Base-by-base conservation (phyloP, 2,797 vertebrate species). In the Bradypus variegatus region DNA sequence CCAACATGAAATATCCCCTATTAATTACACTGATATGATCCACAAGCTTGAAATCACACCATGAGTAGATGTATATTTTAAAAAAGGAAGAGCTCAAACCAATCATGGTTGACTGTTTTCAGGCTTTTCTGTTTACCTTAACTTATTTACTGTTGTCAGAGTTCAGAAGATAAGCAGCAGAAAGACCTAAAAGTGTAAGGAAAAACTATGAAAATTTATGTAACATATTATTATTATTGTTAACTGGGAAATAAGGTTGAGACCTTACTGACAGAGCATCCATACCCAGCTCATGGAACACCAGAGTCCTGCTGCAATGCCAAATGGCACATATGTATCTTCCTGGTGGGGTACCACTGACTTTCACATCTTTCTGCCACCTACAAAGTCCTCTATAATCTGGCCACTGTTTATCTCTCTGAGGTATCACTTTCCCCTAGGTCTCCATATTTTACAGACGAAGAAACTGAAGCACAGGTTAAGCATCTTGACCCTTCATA, bases 121-220 rank as follows among this genome's bases (percentile, higher is more conserved):
- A 90, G 45, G 29, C 75, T 94, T 91, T 94, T 80, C 85, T 88
- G 53, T n/a, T 90, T 94, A 92, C 23, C 31, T 88, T 84, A 90
- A 94, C 38, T 72, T 82, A 90, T 58, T 81, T 78, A 92, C 27
- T 76, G 23, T 23, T 89, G 25, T 64, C 48, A 83, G 76, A 83
- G 50, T 8, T 88, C 86, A 93, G 72, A 93, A 93, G 50, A 79
- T 7, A 92, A 50, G 41, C 5, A 76, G 11, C 69, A 86, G 41
- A 2, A 91, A 27, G 12, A 82, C 21, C 31, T 62, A 91, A 92
- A 73, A 12, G 19, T 15, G 36, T 33, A 91, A 55, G 25, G 88
- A 93, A 91, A 91, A 65, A 58, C 9, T 90, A 53, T 79, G 45
- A 83, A 80, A 94, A 76, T 55, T 84, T 7, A 65, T 19, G 64